Evolutionary conservation across 1,140 invertebrate species (phyloP).

Genomic region (Bathynomus jamesi): DNA sequence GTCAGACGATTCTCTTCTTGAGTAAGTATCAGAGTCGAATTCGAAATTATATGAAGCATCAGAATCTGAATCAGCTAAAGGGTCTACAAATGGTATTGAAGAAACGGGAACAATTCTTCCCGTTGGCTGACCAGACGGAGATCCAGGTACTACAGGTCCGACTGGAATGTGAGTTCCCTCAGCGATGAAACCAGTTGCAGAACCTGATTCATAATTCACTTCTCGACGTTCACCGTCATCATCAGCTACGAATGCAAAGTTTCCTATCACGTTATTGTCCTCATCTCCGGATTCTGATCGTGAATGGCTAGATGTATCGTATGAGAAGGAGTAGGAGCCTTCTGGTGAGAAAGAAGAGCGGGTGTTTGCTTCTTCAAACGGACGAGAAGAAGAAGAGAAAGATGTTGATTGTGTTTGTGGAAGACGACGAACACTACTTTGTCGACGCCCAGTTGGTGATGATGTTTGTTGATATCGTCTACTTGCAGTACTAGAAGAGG

Average conservation of each 20-base stretch:
- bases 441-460: background rate
- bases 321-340: conserved; percentile 18
- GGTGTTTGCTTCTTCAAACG: conserved; percentile 17
- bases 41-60: conserved; percentile 38
- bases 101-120: background rate
- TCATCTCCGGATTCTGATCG: conserved; percentile 19
- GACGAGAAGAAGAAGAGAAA: background rate
- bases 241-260: conserved; percentile 20
- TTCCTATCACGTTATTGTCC: conserved; percentile 21
- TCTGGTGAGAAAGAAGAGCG: background rate
- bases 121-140: conserved; percentile 2
- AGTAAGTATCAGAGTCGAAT: conserved; percentile 36
- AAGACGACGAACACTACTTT: background rate
- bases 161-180: conserved; percentile 22
- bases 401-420: too few relatives aligned
- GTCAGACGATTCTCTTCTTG: conserved; percentile 32
- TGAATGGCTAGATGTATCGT: conserved; percentile 12
- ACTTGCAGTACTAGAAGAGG: too few relatives aligned
- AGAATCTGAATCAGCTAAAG: conserved; percentile 23
- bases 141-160: conserved; percentile 6
- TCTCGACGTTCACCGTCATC: conserved; percentile 16
- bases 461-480: background rate
- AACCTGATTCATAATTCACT: conserved; percentile 18
- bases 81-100: conserved; percentile 4
- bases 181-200: conserved; percentile 24